Base-by-base conservation (phyloP, 2,797 vertebrate species). In the Sebastiscus albofasciatus region DNA sequence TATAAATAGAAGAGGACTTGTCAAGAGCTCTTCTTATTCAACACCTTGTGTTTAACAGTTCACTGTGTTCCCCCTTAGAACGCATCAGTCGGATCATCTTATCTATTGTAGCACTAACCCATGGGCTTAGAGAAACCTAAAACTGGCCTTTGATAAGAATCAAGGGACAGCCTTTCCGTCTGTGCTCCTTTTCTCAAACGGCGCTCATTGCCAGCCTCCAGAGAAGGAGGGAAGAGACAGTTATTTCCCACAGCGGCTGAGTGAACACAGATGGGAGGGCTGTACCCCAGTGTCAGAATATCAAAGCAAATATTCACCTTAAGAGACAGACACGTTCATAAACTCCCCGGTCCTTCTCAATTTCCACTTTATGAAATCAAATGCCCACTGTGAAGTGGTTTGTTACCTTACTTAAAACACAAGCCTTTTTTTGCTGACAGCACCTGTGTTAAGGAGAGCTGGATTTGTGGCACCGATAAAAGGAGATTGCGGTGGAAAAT, bases 271-370 rank as follows among this genome's bases (percentile, higher is more conserved):
- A 95, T 95, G 92, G 89, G 61, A 83, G 87, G 87, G 92, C 85
- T 84, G 83, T 80, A 87, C 87, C 87, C 90, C 85, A 80, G 79
- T 79, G 68, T 89, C 84, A 55, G 71, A 85, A 85, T 95, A 94
- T 94, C 94, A 95, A 95, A 95, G 93, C 90, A 93, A 93, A 94
- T 88, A 90, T 91, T 92, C 92, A 93, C 89, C 92, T 93, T 83
- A 73, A 86, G 86, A 92, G 88, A 90, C 81, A 82, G 89, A 93
- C 91, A 75, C 79, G 81, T 94, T 94, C 91, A 87, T 94, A 93
- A 93, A 94, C 88, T 90, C 71, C 67, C 75, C 79, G 54, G 83
- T 91, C 83, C 84, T 81, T 92, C 92, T 92, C 86, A 75, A 75
- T 91, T 93, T 94, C 92, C 86, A 76, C 88, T 70, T 94, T 85